Evolutionary conservation across 2,113 vertebrate species (phyloP).

Genomic region (Trogon surrucura): DNA sequence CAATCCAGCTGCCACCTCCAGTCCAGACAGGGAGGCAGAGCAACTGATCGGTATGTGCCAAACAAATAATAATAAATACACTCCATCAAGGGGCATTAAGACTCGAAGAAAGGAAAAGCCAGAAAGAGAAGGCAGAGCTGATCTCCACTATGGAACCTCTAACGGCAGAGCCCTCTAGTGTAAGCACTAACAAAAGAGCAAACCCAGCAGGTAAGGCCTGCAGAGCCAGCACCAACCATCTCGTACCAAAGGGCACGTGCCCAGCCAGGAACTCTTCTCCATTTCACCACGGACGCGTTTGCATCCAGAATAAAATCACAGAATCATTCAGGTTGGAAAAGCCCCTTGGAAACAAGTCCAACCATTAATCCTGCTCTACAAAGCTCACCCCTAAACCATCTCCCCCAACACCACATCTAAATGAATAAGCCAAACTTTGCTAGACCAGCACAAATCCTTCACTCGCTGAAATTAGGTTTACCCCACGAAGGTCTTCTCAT

Average conservation of each 20-base stretch:
- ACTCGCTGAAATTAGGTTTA: not conserved
- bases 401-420: no score
- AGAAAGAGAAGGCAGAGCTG: not conserved
- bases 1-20: not conserved
- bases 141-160: not conserved
- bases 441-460: not conserved
- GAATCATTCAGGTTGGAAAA: no score
- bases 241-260: not conserved
- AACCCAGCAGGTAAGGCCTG: not conserved
- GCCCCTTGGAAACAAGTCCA: no score
- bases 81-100: not conserved
- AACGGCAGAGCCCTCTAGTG: not conserved
- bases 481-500: not conserved
- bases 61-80: not conserved
- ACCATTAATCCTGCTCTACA: no score
- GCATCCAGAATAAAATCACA: not conserved
- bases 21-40: not conserved
- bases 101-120: not conserved
- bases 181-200: not conserved
- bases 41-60: not conserved
- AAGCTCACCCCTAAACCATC: no score
- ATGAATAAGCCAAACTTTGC: not conserved
- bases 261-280: not conserved
- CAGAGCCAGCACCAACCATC: not conserved
- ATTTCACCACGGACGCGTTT: accelerated